These are phyloP conservation scores for Penaeus vannamei DNA, from an alignment of 1,140 invertebrate genomes.

Conservation along the genomic window DNA sequence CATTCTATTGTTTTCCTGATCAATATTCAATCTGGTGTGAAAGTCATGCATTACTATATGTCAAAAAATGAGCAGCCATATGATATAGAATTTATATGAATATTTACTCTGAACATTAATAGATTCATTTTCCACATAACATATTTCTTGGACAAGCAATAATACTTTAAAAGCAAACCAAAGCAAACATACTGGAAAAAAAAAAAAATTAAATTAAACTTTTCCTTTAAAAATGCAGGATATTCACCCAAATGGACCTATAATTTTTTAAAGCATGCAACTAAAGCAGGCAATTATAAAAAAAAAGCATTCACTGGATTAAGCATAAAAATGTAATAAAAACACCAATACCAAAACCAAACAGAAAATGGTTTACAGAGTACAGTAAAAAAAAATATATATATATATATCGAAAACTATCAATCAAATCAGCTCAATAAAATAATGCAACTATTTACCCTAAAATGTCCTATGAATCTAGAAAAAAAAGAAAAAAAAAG, in stretches of 20 bases:
- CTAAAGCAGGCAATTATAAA: conserved; percentile 35
- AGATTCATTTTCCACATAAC: no score
- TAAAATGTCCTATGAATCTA: neutral
- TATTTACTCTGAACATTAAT: no score
- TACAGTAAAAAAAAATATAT: neutral
- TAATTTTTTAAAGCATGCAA: conserved; percentile 37
- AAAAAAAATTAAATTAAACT: neutral
- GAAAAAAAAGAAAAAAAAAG: neutral
- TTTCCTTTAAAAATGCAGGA: conserved; percentile 8
- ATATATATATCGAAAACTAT: neutral
- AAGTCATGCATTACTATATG: no score
- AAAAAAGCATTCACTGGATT: conserved; percentile 40
- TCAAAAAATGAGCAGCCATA: no score
- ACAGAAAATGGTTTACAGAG: neutral
- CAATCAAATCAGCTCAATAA: neutral
- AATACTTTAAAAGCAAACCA: neutral
- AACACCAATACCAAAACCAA: conserved; percentile 26
- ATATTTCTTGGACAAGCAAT: no score
- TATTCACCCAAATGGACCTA: conserved; percentile 32
- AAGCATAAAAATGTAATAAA: conserved; percentile 36
- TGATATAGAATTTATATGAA: no score
- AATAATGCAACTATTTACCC: conserved; percentile 37
- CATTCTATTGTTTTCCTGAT: no score
- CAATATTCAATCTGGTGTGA: no score
- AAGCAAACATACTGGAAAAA: neutral